Conservation (phyloP, 2,797 vertebrate genomes). For the Cyprinodon diabolis region DNA sequence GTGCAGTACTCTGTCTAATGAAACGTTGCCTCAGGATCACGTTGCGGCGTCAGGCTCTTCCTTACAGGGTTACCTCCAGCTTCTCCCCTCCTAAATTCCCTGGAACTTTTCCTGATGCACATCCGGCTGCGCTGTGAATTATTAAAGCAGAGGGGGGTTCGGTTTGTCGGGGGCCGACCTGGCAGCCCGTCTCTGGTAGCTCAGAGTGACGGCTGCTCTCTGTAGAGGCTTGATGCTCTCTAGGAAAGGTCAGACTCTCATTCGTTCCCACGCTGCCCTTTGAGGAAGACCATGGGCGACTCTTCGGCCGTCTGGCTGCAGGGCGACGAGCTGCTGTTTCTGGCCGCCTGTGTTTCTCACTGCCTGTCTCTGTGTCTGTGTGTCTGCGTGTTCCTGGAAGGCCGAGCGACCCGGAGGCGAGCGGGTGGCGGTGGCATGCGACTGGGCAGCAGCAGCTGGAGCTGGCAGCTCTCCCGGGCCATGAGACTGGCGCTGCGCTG, state of each 20-base stretch:
- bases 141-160: conserved; percentile 56
- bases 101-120: conserved; percentile 25
- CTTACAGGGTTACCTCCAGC: conserved; percentile 66
- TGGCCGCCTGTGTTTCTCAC: conserved; percentile 57
- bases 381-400: conserved; percentile 63
- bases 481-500: conserved; percentile 87
- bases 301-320: conserved; percentile 5
- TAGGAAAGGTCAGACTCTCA: conserved; percentile 7
- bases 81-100: conserved; percentile 21
- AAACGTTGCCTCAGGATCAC: conserved; percentile 62
- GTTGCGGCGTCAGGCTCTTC: conserved; percentile 63
- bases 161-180: conserved; percentile 30
- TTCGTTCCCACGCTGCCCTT: background rate
- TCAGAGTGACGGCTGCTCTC: conserved; percentile 29
- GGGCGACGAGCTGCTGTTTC: conserved; percentile 67
- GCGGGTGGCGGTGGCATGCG: conserved; percentile 51
- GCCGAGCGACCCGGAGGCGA: conserved; percentile 54
- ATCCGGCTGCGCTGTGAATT: conserved; percentile 62
- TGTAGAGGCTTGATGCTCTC: background rate
- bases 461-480: conserved; percentile 83
- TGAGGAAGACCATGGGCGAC: conserved; percentile 29
- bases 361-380: conserved; percentile 65
- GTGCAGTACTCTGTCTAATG: conserved; percentile 72
- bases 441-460: conserved; percentile 78
- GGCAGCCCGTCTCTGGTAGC: conserved; percentile 34